These are phyloP conservation scores for Caenorhabditis brenneri DNA, from an alignment of 1,140 invertebrate genomes.

Conservation along the genomic window DNA sequence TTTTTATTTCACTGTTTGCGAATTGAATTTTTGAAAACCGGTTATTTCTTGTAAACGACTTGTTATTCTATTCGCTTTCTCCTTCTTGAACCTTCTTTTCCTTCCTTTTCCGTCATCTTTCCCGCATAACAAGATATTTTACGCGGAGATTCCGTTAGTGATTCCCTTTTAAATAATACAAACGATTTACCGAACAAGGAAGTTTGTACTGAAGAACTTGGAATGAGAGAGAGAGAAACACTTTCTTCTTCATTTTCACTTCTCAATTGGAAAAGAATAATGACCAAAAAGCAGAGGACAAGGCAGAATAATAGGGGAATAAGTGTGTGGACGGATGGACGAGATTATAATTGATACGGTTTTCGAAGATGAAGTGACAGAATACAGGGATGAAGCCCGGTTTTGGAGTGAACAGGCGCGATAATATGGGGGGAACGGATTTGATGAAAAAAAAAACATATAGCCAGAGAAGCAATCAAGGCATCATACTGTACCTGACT, in stretches of 20 bases:
- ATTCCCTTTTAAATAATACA: background rate
- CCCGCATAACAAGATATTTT: slow-evolving; percentile 17
- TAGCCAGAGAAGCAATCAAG: background rate
- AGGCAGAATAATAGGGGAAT: background rate
- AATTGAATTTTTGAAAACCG: slow-evolving; percentile 9
- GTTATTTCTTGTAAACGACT: background rate
- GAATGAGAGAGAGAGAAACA: background rate
- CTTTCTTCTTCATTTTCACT: background rate
- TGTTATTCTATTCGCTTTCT: slow-evolving; percentile 30
- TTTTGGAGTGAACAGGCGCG: background rate
- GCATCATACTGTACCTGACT: too few species aligned
- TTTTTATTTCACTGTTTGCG: background rate
- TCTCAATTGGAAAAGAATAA: background rate
- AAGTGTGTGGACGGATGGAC: background rate
- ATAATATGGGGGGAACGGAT: too few species aligned
- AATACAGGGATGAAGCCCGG: background rate
- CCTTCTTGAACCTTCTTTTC: background rate
- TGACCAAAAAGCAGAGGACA: slow-evolving; percentile 17
- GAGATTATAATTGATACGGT: slow-evolving; percentile 29
- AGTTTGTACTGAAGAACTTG: background rate
- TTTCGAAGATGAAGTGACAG: slow-evolving; percentile 4
- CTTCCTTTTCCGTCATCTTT: background rate
- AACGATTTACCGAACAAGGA: slow-evolving; percentile 23
- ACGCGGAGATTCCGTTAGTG: background rate
- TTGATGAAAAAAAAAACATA: background rate